A percentile compares a stretch with the other conserved stretches of the same genome.
Conservation (phyloP, 2,797 vertebrate genomes). For the Choloepus didactylus region DNA sequence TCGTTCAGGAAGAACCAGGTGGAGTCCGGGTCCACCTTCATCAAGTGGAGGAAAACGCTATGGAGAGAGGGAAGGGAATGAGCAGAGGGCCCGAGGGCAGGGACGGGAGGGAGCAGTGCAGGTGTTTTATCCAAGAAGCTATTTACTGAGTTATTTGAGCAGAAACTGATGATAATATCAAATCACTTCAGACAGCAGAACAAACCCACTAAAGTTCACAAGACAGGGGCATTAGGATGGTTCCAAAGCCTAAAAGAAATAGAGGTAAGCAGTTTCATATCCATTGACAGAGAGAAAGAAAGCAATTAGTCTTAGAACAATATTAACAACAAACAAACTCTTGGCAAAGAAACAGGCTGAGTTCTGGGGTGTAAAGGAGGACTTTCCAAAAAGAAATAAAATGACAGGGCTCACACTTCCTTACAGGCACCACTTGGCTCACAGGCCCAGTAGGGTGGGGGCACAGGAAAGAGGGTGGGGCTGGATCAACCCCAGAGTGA, state of each 20-base stretch:
- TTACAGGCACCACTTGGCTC: not conserved
- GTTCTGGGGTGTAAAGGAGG: slow-evolving; percentile 22
- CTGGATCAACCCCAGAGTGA: fast-evolving
- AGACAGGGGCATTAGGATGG: slow-evolving; percentile 30
- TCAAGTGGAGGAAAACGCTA: slow-evolving; percentile 94
- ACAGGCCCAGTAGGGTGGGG: not conserved
- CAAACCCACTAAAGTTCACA: not conserved
- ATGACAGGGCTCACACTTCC: not conserved
- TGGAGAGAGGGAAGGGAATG: slow-evolving; percentile 36
- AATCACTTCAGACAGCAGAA: slow-evolving; percentile 12
- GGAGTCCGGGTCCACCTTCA: slow-evolving; percentile 92
- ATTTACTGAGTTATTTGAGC: not conserved
- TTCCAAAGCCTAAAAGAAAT: slow-evolving; percentile 30
- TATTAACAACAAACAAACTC: slow-evolving; percentile 1
- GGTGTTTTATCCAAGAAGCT: not conserved
- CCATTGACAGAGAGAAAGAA: not conserved
- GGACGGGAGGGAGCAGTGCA: not conserved
- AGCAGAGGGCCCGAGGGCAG: not conserved
- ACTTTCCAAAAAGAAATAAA: slow-evolving; percentile 47
- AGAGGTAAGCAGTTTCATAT: slow-evolving; percentile 10
- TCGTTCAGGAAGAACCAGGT: slow-evolving; percentile 94
- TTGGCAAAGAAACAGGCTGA: slow-evolving; percentile 46
- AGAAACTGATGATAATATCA: not conserved
- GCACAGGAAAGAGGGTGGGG: not conserved
- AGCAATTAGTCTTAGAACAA: slow-evolving; percentile 3